phyloP scores from a whole-genome alignment of 2,888 invertebrate species.

The Ferrisia virgata region DNA sequence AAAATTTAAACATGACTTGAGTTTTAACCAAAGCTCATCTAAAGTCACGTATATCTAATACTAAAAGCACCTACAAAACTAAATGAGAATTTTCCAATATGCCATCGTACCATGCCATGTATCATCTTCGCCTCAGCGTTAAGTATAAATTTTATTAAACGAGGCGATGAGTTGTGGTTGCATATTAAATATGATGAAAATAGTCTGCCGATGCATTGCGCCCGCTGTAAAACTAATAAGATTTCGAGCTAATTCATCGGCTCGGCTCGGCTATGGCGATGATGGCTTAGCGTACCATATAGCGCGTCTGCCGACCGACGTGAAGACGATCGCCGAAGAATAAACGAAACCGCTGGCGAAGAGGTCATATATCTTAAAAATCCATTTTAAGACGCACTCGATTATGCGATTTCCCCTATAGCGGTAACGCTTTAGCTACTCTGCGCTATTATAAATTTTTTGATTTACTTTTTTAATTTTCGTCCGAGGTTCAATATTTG shows the following conservation, averaged over 20 bases:
- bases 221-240: neutral
- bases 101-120: no score
- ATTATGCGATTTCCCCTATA: conserved; percentile 11
- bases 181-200: no score
- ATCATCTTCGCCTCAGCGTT: no score
- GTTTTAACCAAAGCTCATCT: no score
- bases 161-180: no score
- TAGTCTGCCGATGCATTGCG: neutral
- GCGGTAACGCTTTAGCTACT: conserved; percentile 5
- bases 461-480: conserved; percentile 45
- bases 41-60: no score
- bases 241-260: conserved; percentile 1
- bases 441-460: conserved; percentile 6
- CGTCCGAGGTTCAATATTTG: conserved; percentile 42
- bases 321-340: neutral
- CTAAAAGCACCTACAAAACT: no score
- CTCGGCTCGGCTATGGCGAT: no score
- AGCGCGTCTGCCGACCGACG: neutral
- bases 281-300: neutral
- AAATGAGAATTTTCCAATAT: no score
- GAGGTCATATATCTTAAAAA: conserved; percentile 15
- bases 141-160: no score
- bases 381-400: conserved; percentile 25
- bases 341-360: conserved; percentile 3
- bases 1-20: no score